Percentiles rank a stretch among this genome's conserved stretches.
phyloP scores from a whole-genome alignment of 2,888 invertebrate genomes.

The Erebia aethiops region DNA sequence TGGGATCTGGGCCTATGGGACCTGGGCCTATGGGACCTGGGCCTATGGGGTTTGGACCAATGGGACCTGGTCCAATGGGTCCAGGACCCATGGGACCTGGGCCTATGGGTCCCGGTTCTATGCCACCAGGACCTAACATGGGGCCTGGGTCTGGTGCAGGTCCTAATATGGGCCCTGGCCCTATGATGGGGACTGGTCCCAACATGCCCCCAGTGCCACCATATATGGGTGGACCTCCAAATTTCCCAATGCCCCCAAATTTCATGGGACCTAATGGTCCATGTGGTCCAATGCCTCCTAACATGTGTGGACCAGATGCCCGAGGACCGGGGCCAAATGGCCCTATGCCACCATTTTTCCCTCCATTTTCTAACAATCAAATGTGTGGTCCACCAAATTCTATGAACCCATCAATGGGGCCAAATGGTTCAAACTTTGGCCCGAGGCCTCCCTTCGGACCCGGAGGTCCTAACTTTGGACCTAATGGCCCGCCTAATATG shows the following conservation, averaged over 20 bases:
- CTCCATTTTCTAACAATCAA: slow-evolving; percentile 52
- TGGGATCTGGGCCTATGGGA: slow-evolving; percentile 47
- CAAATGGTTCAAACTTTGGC: slow-evolving; percentile 65
- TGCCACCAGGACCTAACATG: slow-evolving; percentile 41
- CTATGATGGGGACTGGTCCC: slow-evolving; percentile 49
- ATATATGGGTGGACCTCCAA: slow-evolving; percentile 67
- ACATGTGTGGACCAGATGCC: slow-evolving; percentile 56
- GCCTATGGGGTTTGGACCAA: slow-evolving; percentile 42
- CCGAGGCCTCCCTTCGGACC: slow-evolving; percentile 69
- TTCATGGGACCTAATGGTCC: slow-evolving; percentile 72
- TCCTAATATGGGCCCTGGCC: slow-evolving; percentile 39
- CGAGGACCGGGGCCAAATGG: slow-evolving; percentile 54
- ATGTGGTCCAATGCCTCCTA: slow-evolving; percentile 53
- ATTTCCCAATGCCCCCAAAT: slow-evolving; percentile 70
- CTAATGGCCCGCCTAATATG: slow-evolving; percentile 45
- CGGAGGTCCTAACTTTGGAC: slow-evolving; percentile 61
- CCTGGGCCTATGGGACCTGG: slow-evolving; percentile 45
- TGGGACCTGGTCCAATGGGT: slow-evolving; percentile 41
- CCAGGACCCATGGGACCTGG: slow-evolving; percentile 43
- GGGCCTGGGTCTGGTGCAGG: slow-evolving; percentile 43
- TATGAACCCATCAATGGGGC: slow-evolving; percentile 63
- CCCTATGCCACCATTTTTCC: slow-evolving; percentile 57
- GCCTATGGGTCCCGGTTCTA: slow-evolving; percentile 44
- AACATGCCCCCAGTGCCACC: slow-evolving; percentile 43
- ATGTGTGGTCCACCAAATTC: slow-evolving; percentile 58